These are phyloP conservation scores for Acanthoscelides obtectus DNA, from an alignment of 2,888 invertebrate species.

Conservation along the genomic window DNA sequence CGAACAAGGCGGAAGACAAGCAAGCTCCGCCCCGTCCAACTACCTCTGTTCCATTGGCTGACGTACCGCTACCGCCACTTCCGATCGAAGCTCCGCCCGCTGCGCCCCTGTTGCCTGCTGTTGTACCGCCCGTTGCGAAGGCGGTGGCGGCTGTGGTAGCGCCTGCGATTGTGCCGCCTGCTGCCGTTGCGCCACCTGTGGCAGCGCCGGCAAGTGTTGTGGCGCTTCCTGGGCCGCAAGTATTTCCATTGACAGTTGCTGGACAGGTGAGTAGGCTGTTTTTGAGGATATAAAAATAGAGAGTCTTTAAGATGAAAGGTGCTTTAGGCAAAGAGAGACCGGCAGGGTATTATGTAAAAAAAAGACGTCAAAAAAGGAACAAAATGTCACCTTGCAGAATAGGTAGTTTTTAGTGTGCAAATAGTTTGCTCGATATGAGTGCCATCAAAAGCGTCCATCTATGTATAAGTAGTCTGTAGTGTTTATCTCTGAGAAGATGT, in stretches of 20 bases:
- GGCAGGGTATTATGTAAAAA: no score
- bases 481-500: no score
- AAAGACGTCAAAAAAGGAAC: no score
- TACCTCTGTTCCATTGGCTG: not conserved
- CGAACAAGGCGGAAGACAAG: conserved; percentile 32
- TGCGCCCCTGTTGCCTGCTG: not conserved
- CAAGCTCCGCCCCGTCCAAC: conserved; percentile 39
- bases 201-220: conserved; percentile 7
- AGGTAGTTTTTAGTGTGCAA: no score
- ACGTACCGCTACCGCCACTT: conserved; percentile 19
- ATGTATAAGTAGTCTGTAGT: no score
- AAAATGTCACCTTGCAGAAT: no score
- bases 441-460: no score
- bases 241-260: conserved; percentile 28
- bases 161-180: conserved; percentile 45
- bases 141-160: not conserved
- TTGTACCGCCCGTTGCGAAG: not conserved
- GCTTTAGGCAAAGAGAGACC: conserved; percentile 3
- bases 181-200: conserved; percentile 44
- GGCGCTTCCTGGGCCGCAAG: conserved; percentile 32
- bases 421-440: no score
- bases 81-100: conserved; percentile 27
- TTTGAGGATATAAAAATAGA: not conserved
- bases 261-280: conserved; percentile 15
- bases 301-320: conserved; percentile 1